A percentile compares a stretch with the other conserved stretches of the same genome.
Evolutionary conservation across 2,113 vertebrate species (phyloP).

Genomic region (Scartelaos histophorus): DNA sequence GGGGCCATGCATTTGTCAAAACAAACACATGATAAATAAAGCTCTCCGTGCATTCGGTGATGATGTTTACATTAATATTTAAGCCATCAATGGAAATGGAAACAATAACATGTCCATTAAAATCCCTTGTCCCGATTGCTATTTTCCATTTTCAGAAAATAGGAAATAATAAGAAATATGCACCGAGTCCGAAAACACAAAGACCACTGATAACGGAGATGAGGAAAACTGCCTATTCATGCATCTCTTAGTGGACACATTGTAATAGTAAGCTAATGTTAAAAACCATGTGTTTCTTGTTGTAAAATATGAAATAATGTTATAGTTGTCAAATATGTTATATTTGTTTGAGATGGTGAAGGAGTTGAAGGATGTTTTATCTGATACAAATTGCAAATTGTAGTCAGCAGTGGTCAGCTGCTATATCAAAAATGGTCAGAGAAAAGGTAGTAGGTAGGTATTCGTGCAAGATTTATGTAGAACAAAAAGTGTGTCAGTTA

Average conservation of each 20-base stretch:
- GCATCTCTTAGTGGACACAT: not conserved
- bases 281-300: not conserved
- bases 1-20: slow-evolving; percentile 45
- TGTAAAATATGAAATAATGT: too few relatives aligned
- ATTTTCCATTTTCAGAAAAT: not conserved
- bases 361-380: too few relatives aligned
- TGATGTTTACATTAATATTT: slow-evolving; percentile 29
- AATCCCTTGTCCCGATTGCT: not conserved
- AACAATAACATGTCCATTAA: slow-evolving; percentile 25
- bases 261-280: not conserved
- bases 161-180: not conserved
- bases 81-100: slow-evolving; percentile 19
- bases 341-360: too few relatives aligned
- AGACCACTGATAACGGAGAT: not conserved
- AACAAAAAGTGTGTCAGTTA: not conserved
- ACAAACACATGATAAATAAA: slow-evolving; percentile 51
- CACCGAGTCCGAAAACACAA: not conserved
- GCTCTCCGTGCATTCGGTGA: slow-evolving; percentile 8
- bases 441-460: not conserved
- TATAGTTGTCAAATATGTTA: too few relatives aligned
- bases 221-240: not conserved
- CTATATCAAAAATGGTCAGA: not conserved
- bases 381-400: too few relatives aligned
- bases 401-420: too few relatives aligned
- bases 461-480: not conserved